Conservation (phyloP, 1,140 invertebrate species). For the Halyomorpha halys region DNA sequence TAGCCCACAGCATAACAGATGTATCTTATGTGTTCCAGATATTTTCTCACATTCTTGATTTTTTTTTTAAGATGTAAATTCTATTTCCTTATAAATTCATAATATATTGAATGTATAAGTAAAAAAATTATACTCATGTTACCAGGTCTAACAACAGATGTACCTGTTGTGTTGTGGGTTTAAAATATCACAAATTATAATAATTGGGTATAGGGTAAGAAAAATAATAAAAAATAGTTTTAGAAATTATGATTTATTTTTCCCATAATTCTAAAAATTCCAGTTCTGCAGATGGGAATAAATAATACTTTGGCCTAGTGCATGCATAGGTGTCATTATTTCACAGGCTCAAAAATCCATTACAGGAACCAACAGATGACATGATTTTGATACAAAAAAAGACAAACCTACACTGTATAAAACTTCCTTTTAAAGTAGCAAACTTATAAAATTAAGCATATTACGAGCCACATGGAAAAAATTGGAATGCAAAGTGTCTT, state of each 20-base stretch:
- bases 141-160: too few relatives aligned
- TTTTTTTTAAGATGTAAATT: too few relatives aligned
- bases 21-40: too few relatives aligned
- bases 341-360: constrained; percentile 10
- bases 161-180: too few relatives aligned
- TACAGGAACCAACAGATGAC: constrained; percentile 21
- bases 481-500: constrained; percentile 25
- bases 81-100: too few relatives aligned
- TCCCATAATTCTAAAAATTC: constrained; percentile 25
- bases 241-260: constrained; percentile 24
- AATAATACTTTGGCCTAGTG: constrained; percentile 30
- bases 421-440: constrained; percentile 20
- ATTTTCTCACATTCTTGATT: too few relatives aligned
- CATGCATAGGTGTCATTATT: constrained; percentile 22
- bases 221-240: neutral
- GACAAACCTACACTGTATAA: constrained; percentile 22
- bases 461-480: constrained; percentile 25
- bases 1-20: too few relatives aligned
- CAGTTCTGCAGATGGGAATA: constrained; percentile 28
- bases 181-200: neutral
- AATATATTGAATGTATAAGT: too few relatives aligned
- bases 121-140: too few relatives aligned
- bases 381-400: constrained; percentile 21
- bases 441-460: constrained; percentile 25
- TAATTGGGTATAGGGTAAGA: neutral